These are phyloP conservation scores for Acrossocheilus fasciatus DNA, from an alignment of 2,797 vertebrate species.

Conservation along the genomic window DNA sequence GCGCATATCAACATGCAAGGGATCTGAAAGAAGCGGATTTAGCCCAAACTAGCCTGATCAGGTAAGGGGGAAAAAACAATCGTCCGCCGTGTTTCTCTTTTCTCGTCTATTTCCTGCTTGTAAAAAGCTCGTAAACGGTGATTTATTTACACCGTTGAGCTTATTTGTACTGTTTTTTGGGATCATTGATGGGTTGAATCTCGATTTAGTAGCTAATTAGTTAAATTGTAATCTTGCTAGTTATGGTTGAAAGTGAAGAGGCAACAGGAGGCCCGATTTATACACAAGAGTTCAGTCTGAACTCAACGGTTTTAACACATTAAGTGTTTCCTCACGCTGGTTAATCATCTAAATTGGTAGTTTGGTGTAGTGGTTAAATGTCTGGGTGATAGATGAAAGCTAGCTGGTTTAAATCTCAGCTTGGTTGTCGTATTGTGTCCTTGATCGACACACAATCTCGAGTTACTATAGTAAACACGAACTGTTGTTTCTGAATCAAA, in stretches of 20 bases:
- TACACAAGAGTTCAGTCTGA: background rate
- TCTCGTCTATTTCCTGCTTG: conserved; percentile 61
- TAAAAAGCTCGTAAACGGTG: background rate
- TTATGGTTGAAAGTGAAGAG: background rate
- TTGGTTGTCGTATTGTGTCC: background rate
- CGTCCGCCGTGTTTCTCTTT: conserved; percentile 55
- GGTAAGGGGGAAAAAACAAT: conserved; percentile 70
- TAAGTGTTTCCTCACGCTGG: conserved; percentile 1
- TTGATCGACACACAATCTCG: background rate
- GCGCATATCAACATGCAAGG: conserved; percentile 69
- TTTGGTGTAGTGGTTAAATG: background rate
- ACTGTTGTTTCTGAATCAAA: background rate
- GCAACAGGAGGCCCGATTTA: conserved; percentile 40
- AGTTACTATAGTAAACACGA: background rate
- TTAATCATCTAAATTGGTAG: background rate
- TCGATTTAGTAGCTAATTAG: background rate
- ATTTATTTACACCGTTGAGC: background rate
- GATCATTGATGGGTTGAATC: background rate
- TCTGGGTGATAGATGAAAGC: background rate
- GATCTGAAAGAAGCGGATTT: conserved; percentile 70
- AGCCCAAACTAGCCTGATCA: conserved; percentile 67
- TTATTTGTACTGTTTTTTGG: background rate
- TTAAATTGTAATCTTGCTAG: background rate
- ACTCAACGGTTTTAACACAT: background rate
- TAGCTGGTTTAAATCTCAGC: background rate